phyloP scores from a whole-genome alignment of 1,140 invertebrate species.

The Drosophila athabasca region DNA sequence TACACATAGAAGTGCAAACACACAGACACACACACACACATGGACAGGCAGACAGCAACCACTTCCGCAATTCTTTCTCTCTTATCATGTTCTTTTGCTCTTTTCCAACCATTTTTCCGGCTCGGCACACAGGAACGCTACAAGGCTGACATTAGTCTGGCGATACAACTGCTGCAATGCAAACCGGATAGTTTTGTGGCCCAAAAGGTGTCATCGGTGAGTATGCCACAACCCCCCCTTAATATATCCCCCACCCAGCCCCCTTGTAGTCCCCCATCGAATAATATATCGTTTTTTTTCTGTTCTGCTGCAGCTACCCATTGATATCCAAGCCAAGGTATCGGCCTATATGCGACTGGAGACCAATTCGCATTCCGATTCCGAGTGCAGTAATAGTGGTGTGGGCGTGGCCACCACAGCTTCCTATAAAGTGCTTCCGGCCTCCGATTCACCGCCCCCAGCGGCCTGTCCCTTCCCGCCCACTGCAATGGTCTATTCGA shows the following conservation, averaged over 20 bases:
- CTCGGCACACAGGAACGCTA: constrained; percentile 91
- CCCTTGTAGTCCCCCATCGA: background rate
- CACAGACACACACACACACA: constrained; percentile 9
- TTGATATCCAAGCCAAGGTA: constrained; percentile 95
- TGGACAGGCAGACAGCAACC: constrained; percentile 10
- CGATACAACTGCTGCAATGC: constrained; percentile 96
- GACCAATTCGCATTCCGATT: constrained; percentile 86
- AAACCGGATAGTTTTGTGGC: constrained; percentile 97
- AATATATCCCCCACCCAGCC: no score
- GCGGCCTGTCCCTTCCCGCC: constrained; percentile 89
- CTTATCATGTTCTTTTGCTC: constrained; percentile 53
- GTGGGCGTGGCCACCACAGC: constrained; percentile 78
- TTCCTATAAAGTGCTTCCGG: constrained; percentile 84
- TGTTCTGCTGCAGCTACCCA: constrained; percentile 89
- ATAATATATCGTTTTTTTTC: constrained; percentile 9
- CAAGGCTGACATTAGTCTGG: constrained; percentile 96
- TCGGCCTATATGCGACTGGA: constrained; percentile 89
- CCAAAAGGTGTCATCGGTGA: constrained; percentile 95
- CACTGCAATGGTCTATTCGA: constrained; percentile 94
- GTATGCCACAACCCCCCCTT: constrained; percentile 60
- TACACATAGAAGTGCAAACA: background rate
- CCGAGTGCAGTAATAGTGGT: constrained; percentile 81
- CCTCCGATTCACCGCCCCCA: constrained; percentile 81
- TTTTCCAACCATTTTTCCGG: constrained; percentile 48
- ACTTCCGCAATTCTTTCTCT: constrained; percentile 55